phyloP scores from a whole-genome alignment of 2,113 vertebrate species.

The Pteruthius melanotis region DNA sequence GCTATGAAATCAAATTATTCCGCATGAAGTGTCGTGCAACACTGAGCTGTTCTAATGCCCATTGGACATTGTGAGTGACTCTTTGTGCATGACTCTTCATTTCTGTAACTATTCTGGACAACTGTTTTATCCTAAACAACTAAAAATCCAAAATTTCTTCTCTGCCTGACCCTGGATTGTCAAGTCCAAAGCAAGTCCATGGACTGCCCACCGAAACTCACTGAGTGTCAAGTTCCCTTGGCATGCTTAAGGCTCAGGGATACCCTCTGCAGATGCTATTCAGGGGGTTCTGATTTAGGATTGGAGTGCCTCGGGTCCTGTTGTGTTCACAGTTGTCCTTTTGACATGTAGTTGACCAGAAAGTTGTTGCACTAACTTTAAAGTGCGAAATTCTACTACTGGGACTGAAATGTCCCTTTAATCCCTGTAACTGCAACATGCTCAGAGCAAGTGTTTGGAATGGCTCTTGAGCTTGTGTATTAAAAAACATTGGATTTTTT shows the following conservation, averaged over 20 bases:
- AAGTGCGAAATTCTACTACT: neutral
- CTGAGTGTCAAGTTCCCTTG: neutral
- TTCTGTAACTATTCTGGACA: neutral
- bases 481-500: neutral
- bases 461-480: neutral
- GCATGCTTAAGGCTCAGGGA: neutral
- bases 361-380: neutral
- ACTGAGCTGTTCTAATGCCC: neutral
- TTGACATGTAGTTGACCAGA: neutral
- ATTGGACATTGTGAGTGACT: neutral
- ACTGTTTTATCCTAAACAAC: neutral
- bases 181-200: neutral
- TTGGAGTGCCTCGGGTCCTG: neutral
- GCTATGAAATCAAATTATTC: neutral
- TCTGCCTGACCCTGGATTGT: neutral
- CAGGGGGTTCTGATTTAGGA: neutral
- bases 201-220: neutral
- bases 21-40: neutral
- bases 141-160: neutral
- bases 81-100: neutral
- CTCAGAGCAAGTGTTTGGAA: neutral
- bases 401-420: neutral
- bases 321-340: neutral
- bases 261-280: neutral
- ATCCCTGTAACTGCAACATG: neutral